Percentiles rank a stretch among this genome's conserved stretches.
Evolutionary conservation across 2,113 vertebrate species (phyloP).

Genomic region (Puntigrus tetrazona): DNA sequence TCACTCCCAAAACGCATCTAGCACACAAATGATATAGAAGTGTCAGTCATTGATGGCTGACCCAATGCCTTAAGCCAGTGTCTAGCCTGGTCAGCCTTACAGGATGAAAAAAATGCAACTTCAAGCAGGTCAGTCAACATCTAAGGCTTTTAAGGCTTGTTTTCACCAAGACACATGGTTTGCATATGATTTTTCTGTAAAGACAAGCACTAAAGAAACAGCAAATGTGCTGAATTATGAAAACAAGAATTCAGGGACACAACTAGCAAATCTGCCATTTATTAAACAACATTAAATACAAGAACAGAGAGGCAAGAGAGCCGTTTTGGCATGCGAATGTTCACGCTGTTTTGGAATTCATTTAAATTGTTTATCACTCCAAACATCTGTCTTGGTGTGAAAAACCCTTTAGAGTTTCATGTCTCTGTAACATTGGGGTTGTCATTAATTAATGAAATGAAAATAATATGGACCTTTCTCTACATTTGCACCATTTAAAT

Average conservation of each 20-base stretch:
- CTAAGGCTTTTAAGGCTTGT: neutral
- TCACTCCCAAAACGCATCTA: neutral
- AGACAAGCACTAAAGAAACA: neutral
- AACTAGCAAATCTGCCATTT: neutral
- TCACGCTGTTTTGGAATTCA: neutral
- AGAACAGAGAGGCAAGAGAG: neutral
- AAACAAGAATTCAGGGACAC: neutral
- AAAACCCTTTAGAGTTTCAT: neutral
- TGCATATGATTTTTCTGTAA: neutral
- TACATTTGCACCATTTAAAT: neutral
- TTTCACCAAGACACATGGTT: neutral
- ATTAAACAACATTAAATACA: neutral
- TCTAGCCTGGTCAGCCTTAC: neutral
- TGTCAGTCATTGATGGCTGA: neutral
- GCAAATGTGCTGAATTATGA: neutral
- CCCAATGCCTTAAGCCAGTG: neutral
- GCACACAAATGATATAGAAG: neutral
- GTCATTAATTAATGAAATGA: neutral
- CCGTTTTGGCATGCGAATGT: neutral
- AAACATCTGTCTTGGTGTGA: neutral
- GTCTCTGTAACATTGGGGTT: neutral
- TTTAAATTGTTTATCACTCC: neutral
- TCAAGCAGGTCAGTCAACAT: neutral
- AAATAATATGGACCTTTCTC: neutral
- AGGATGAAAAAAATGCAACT: neutral